phyloP scores from a whole-genome alignment of 2,888 invertebrate genomes.

The Carterocephalus palaemon region DNA sequence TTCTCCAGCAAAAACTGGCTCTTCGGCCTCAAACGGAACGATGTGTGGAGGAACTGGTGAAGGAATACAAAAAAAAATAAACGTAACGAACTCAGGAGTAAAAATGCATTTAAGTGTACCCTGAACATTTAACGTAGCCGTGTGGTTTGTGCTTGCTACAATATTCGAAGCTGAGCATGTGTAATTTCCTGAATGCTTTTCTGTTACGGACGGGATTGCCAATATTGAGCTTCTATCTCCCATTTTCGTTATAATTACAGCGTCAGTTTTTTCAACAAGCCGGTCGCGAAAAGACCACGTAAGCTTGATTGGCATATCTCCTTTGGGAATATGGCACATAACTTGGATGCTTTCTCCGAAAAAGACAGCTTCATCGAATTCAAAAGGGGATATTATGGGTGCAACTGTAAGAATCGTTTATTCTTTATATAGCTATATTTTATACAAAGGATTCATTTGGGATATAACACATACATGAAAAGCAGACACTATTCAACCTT shows the following conservation, averaged over 20 bases:
- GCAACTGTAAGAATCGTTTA: slow-evolving; percentile 71
- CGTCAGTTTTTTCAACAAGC: slow-evolving; percentile 59
- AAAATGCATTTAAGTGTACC: slow-evolving; percentile 72
- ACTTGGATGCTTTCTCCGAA: slow-evolving; percentile 79
- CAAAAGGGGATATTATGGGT: slow-evolving; percentile 80
- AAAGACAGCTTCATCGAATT: slow-evolving; percentile 76
- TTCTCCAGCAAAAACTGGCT: slow-evolving; percentile 82
- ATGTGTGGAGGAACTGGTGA: slow-evolving; percentile 76
- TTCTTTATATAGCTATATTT: slow-evolving; percentile 28
- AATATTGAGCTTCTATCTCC: slow-evolving; percentile 81
- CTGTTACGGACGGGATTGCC: slow-evolving; percentile 82
- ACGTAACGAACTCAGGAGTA: slow-evolving; percentile 44
- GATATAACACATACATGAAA: slow-evolving; percentile 49
- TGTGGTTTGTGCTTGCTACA: slow-evolving; percentile 82
- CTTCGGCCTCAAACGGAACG: slow-evolving; percentile 80
- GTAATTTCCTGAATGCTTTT: slow-evolving; percentile 85
- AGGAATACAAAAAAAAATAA: slow-evolving; percentile 36
- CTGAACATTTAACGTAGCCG: slow-evolving; percentile 82
- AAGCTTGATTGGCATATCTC: slow-evolving; percentile 85
- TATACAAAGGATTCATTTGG: slow-evolving; percentile 23
- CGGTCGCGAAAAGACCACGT: slow-evolving; percentile 84
- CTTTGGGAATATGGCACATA: slow-evolving; percentile 80
- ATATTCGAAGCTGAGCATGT: slow-evolving; percentile 85
- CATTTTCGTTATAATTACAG: slow-evolving; percentile 75
- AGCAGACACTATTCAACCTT: slow-evolving; percentile 53